Base-by-base conservation (phyloP, 2,797 vertebrate genomes). In the Tenualosa thibaudeaui region DNA sequence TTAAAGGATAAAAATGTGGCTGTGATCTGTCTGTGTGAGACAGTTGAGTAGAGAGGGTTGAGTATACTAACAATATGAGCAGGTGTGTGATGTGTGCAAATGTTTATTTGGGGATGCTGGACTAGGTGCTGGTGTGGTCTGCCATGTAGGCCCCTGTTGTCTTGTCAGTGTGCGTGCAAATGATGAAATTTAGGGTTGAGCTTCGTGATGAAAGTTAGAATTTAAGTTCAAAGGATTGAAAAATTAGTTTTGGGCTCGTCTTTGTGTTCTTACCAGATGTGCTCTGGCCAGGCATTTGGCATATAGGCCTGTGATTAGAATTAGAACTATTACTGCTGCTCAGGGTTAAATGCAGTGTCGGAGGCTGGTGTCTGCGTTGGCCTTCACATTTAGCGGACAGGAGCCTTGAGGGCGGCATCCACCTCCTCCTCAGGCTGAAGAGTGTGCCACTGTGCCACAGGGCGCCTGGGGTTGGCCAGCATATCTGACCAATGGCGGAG, bases 401-500 rank as follows among this genome's bases (percentile, higher is more conserved):
- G 96, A 75, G 95, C 93, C 88, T 96, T 96, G 56, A 97, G 92
- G 5, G 93, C 93, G 1, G 94, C 93, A 10, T 97, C 96, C 86
- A 96, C 93, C 60, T 97, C 95, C 89, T 98, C 97, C 87, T 97
- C 97, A 0, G 92, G 90, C 84, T 86, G 92, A 88, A 98, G 93
- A 0, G 95, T 96, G 92, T 98, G 97, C 97, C 97, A 98, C 94
- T 97, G 97, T 65, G 97, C 97, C 43, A 98, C 95, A 0, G 97
- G 97, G 82, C 97, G 94, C 81, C 97, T 93, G 10, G 97, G 97
- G 84, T 96, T 98, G 93, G 97, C 97, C 91, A 98, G 88, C 97
- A 97, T 98, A 90, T 98, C 97, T 0, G 97, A 97, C 97, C 97
- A 98, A 85, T 98, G 97, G 81, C 96, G 94, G 5, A 98, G 94